Base-by-base conservation (phyloP, 2,113 vertebrate species). In the Grus americana region DNA sequence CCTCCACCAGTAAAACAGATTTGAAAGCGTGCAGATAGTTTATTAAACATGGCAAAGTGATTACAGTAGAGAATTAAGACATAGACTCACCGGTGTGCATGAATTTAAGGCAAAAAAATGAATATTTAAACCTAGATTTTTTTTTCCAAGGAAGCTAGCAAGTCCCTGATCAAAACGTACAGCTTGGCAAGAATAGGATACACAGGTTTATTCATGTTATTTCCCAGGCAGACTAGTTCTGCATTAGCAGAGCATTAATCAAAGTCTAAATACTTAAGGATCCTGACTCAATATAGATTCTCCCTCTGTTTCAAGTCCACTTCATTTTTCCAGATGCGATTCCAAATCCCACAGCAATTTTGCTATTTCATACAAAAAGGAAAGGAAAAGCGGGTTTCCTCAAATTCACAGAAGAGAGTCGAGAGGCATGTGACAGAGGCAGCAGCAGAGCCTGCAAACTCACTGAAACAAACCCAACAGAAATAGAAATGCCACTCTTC, bases 61-160 rank as follows among this genome's bases (percentile, higher is more conserved):
- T 79, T 73, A 62, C 20, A 66, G 62, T 89, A 76, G 46, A 94
- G n/a, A 97, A 89, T 12, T 63, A 71, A 49, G 34, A 90, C 1
- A 5, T 9, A 65, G 70, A 82, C 42, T 86, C 68, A 42, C 13
- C 42, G 59, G 18, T 67, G 16, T 42, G 54, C 2, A 2, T 24
- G 40, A 40, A 92, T 63, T 65, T 59, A 75, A 63, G 90, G 36
- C 7, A 76, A 44, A 44, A 42, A 62, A 58, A 50, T 1, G 9
- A 93, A 15, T 44, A 95, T 68, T 82, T 81, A 86, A 83, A 93
- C 73, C 27, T 30, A 61, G 4, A 11, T 7, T 73, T 86, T 66
- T 97, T 97, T 61, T 97, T 76, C 82, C 83, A 86, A 91, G 79
- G 83, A 88, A 87, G 61, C 3, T 57, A 87, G 52, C 19, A 73